Evolutionary conservation across 1,140 invertebrate genomes (phyloP).

Genomic region (Drosophila kepulauana): DNA sequence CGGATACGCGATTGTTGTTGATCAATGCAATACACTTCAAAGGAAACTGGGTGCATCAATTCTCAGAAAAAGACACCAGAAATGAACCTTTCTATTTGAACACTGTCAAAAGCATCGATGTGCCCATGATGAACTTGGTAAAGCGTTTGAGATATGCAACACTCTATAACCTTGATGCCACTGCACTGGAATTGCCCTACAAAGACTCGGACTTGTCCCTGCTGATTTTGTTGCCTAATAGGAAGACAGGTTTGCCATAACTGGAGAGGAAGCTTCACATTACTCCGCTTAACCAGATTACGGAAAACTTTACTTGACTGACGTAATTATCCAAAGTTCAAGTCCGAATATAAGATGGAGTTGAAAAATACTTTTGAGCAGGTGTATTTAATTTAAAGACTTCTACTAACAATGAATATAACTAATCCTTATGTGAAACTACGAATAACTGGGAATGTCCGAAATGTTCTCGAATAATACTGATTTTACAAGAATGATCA

Average conservation of each 20-base stretch:
- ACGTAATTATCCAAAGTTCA: conserved; percentile 88
- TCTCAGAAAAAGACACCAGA: conserved; percentile 46
- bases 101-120: conserved; percentile 21
- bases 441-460: conserved; percentile 55
- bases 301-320: conserved; percentile 61
- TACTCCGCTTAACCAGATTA: conserved; percentile 70
- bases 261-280: conserved; percentile 85
- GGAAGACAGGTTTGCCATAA: conserved; percentile 74
- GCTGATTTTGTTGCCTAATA: too few species aligned
- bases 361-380: conserved; percentile 85
- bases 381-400: conserved; percentile 74
- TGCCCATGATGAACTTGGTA: conserved; percentile 85
- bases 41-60: conserved; percentile 70
- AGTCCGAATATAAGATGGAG: conserved; percentile 86
- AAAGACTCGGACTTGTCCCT: too few species aligned
- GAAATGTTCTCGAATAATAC: too few species aligned
- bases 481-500: too few species aligned
- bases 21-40: conserved; percentile 89
- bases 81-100: conserved; percentile 63
- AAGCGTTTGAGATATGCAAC: conserved; percentile 66
- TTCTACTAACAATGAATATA: background rate
- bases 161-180: conserved; percentile 61
- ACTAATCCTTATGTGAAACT: conserved; percentile 7
- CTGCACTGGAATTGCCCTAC: conserved; percentile 76
- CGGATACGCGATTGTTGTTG: conserved; percentile 85